These are phyloP conservation scores for Chlorodrepanis virens DNA, from an alignment of 2,113 vertebrate genomes.

Conservation along the genomic window DNA sequence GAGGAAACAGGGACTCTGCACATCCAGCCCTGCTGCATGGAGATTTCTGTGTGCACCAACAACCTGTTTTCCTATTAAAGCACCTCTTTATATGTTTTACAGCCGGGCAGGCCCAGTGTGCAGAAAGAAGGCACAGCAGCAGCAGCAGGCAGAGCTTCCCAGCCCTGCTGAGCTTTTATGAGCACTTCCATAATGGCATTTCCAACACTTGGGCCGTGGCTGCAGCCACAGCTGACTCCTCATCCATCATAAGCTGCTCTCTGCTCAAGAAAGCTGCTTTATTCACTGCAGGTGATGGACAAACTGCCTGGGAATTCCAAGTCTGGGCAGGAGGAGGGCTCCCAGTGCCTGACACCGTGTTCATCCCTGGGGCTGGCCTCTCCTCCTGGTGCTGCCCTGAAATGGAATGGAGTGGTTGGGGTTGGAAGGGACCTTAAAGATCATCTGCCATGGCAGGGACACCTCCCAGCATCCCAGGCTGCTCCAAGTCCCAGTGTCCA, in stretches of 20 bases:
- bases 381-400: background rate
- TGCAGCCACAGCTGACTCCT: background rate
- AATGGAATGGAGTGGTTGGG: background rate
- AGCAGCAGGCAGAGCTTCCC: background rate
- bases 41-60: background rate
- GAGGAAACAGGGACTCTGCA: background rate
- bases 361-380: accelerated
- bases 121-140: background rate
- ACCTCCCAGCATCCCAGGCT: accelerated
- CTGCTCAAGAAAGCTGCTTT: background rate
- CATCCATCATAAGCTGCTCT: background rate
- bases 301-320: background rate
- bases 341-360: background rate
- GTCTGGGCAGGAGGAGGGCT: accelerated
- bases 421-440: background rate
- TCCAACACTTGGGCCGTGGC: background rate
- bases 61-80: background rate
- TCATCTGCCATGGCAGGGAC: background rate
- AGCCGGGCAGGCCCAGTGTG: background rate
- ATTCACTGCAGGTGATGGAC: background rate
- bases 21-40: background rate
- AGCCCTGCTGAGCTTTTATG: background rate
- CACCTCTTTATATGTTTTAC: background rate
- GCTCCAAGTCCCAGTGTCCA: background rate
- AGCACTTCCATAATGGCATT: conserved; percentile 9